phyloP scores from a whole-genome alignment of 2,888 invertebrate genomes.

The Tetragonula carbonaria region DNA sequence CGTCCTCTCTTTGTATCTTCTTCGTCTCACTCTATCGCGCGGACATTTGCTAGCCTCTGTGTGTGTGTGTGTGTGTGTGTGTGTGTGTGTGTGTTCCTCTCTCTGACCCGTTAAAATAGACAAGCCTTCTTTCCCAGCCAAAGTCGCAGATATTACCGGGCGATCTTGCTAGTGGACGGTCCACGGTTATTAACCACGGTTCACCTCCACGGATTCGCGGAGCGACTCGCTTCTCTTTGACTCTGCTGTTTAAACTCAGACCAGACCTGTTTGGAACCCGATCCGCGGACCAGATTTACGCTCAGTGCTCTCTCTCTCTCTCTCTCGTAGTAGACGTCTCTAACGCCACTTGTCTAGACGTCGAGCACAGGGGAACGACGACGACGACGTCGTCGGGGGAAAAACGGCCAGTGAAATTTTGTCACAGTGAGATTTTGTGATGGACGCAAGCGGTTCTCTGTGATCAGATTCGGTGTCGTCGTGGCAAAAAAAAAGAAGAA shows the following conservation, averaged over 20 bases:
- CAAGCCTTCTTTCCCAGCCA: constrained; percentile 78
- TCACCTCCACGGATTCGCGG: constrained; percentile 74
- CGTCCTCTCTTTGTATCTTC: constrained; percentile 4
- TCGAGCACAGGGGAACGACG: neutral
- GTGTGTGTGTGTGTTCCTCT: constrained; percentile 57
- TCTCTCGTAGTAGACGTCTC: constrained; percentile 22
- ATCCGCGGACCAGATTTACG: constrained; percentile 55
- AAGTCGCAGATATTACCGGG: constrained; percentile 79
- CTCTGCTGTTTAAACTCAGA: constrained; percentile 2
- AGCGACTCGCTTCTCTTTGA: constrained; percentile 63
- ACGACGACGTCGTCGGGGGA: neutral
- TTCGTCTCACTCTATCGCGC: constrained; percentile 16
- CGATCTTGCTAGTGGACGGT: constrained; percentile 64
- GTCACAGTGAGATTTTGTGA: no score
- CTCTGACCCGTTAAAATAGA: constrained; percentile 80
- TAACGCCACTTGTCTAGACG: constrained; percentile 16
- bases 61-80: no score
- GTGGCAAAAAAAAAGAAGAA: neutral
- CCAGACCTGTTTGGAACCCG: constrained; percentile 48
- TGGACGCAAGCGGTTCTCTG: neutral
- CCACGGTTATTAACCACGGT: constrained; percentile 69
- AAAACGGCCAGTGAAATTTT: neutral
- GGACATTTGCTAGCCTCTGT: constrained; percentile 45
- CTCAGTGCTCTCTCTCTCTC: neutral
- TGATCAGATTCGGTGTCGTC: neutral